Evolutionary conservation across 2,888 invertebrate species (phyloP), one percentile per base, ranked within the genome.

Genomic region (Creontiades dilutus): DNA sequence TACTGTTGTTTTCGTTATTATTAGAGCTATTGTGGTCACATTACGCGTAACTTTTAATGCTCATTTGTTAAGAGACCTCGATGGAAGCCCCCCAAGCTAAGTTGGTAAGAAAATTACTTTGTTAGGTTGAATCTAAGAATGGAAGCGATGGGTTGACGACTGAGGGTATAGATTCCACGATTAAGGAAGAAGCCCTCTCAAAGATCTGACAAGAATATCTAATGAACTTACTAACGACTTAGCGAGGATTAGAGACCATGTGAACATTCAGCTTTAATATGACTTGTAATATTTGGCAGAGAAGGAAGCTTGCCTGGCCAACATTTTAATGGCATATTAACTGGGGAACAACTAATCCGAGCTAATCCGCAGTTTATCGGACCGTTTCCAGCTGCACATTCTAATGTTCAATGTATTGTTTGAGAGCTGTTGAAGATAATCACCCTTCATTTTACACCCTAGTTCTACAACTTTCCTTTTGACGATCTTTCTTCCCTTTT

Each of bases 171-270:
- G 88, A 88, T 88, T 88, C 88, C 52, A 37, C 80, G 88, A 88
- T 88, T 88, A 88, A 80, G 88, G 88, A 88, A 78, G 80, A 88
- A 80, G 88, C 80, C 87, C 86, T 82, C 80, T 48, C 48, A n/a
- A 88, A 88, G 88, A 88, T 88, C 89, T 82, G 89, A 89, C 84
- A 89, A 89, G 89, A 89, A 89, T 89, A 84, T 68, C 89, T 89
- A 89, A 89, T 89, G 89, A 89, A 89, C 75, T 89, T 75, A 75
- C 89, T 89, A 89, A 89, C 89, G 89, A 89, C 89, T 89, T 89
- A 76, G 75, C 19, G 68, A 84, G 89, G 89, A 89, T 89, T 89
- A 89, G 89, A 89, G 76, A 89, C 89, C 89, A 89, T 89, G 89
- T 89, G 89, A 89, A 89, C 89, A 89, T 84, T 89, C 68, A 68